A percentile compares a stretch with the other conserved stretches of the same genome.
Conservation (phyloP, 2,888 invertebrate genomes). For the Saturnia pavonia region DNA sequence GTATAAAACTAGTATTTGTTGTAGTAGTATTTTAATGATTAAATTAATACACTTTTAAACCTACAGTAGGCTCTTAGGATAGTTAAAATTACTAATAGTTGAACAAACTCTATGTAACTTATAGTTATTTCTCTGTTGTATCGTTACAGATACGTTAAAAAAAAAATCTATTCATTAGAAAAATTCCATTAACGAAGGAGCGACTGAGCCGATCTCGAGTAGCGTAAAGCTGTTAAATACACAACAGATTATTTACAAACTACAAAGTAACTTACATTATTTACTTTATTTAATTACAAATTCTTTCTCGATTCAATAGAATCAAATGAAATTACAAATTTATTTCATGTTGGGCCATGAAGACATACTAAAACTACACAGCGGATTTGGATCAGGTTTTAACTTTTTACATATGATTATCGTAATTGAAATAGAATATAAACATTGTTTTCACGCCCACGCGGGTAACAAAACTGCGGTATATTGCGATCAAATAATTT, state of each 20-base stretch:
- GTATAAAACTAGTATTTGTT: too few species aligned
- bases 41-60: too few species aligned
- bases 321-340: conserved; percentile 38
- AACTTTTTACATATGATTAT: too few species aligned
- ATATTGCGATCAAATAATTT: too few species aligned
- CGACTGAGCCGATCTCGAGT: conserved; percentile 9
- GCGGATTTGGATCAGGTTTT: background rate
- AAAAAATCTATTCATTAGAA: background rate
- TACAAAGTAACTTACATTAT: conserved; percentile 25
- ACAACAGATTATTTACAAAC: conserved; percentile 17
- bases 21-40: too few species aligned
- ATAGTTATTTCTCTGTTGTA: background rate
- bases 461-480: too few species aligned
- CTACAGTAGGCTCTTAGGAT: background rate
- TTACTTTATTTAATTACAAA: conserved; percentile 36
- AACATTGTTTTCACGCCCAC: too few species aligned
- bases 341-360: conserved; percentile 29
- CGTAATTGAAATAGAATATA: too few species aligned
- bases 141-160: background rate
- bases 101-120: background rate
- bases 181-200: conserved; percentile 12
- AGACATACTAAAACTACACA: background rate
- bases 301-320: conserved; percentile 33
- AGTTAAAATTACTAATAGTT: background rate
- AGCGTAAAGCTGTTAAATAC: conserved; percentile 14